Evolutionary conservation across 2,113 vertebrate species (phyloP).

Genomic region (Willisornis vidua): DNA sequence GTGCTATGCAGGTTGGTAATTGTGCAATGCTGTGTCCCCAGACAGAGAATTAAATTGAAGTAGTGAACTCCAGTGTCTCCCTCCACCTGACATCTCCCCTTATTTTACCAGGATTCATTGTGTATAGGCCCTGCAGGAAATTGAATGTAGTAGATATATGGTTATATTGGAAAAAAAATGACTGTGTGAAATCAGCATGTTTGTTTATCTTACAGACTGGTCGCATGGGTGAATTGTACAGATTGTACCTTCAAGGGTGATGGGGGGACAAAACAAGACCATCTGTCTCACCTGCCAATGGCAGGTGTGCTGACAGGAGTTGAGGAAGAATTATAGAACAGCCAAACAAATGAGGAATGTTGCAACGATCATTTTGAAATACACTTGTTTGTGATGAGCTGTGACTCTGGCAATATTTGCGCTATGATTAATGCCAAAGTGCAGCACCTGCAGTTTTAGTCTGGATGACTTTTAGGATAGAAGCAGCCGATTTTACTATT

Average conservation of each 20-base stretch:
- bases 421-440: neutral
- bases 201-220: neutral
- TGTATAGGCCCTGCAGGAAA: neutral
- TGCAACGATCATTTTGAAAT: conserved; percentile 51
- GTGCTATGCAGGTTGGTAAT: neutral
- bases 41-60: neutral
- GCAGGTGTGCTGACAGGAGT: neutral
- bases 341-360: conserved; percentile 14
- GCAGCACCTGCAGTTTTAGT: neutral
- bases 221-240: neutral
- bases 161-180: neutral
- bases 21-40: neutral
- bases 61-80: neutral
- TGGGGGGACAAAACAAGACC: neutral
- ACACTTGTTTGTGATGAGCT: conserved; percentile 11
- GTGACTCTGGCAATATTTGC: neutral
- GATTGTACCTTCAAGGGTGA: neutral
- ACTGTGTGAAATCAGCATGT: neutral
- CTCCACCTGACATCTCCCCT: neutral
- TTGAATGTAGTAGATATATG: neutral
- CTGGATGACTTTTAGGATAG: neutral
- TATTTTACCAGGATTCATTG: neutral
- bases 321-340: neutral
- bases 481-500: neutral
- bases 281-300: neutral